Percentiles rank a stretch among this genome's conserved stretches.
These are phyloP conservation scores for Petrocephalus schoutedeni DNA, from an alignment of 2,797 vertebrate species.

Conservation along the genomic window DNA sequence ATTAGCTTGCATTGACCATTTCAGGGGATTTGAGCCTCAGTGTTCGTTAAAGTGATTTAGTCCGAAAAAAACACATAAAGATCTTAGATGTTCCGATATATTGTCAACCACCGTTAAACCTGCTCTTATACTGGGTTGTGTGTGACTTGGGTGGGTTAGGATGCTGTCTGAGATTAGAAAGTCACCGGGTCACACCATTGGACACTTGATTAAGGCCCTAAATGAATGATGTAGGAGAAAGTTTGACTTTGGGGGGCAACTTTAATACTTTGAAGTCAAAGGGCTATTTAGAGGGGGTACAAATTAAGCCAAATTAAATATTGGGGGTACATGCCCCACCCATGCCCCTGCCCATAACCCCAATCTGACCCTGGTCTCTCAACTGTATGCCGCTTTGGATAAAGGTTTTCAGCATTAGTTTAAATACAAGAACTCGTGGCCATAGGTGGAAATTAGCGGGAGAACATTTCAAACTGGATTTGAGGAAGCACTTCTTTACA, in stretches of 20 bases:
- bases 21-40: not conserved
- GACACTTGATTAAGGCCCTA: not conserved
- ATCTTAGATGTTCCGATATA: not conserved
- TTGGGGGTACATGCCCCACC: not conserved
- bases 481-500: too few relatives aligned
- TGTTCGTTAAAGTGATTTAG: not conserved
- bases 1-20: not conserved
- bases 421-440: too few relatives aligned
- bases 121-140: not conserved
- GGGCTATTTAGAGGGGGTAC: not conserved
- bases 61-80: not conserved
- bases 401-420: not conserved
- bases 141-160: not conserved
- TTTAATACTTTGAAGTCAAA: not conserved
- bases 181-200: not conserved
- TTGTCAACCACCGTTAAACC: not conserved
- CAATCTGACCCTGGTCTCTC: not conserved
- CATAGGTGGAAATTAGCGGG: too few relatives aligned
- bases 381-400: not conserved
- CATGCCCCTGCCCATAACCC: not conserved
- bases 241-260: not conserved
- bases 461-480: too few relatives aligned
- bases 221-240: not conserved
- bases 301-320: not conserved
- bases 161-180: not conserved